Evolutionary conservation across 2,888 invertebrate genomes (phyloP).

Genomic region (Sinotaia quadrata): DNA sequence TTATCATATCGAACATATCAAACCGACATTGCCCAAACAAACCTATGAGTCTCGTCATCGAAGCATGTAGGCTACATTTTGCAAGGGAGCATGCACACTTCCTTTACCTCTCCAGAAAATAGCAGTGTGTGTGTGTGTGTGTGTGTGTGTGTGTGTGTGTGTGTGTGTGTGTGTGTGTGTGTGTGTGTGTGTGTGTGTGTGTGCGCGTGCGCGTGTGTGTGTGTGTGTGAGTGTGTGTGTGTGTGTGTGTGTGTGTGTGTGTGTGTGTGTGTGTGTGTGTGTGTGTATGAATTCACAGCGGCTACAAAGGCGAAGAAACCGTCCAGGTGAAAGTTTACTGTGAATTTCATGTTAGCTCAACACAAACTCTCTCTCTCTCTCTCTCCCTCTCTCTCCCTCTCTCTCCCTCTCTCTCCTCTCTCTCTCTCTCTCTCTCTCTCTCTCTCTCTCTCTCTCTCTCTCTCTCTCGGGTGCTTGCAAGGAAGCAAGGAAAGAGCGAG

Average conservation of each 20-base stretch:
- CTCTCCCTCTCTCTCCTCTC: not conserved
- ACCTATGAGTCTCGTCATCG: no score
- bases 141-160: slow-evolving; percentile 11
- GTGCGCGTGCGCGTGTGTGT: slow-evolving; percentile 4
- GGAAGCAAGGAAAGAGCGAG: no score
- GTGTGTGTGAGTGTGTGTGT: slow-evolving; percentile 7
- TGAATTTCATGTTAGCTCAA: no score
- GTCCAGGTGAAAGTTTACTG: no score
- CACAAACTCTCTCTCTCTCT: slow-evolving; percentile 1
- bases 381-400: slow-evolving; percentile 1
- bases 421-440: not conserved
- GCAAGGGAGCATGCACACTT: no score
- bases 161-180: slow-evolving; percentile 8
- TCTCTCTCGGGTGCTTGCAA: no score
- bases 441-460: not conserved
- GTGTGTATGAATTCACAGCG: not conserved
- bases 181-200: not conserved
- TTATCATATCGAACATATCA: no score
- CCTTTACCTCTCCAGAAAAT: no score
- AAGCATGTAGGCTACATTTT: no score
- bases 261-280: not conserved
- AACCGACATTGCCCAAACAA: no score
- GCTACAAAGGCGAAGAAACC: no score
- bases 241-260: not conserved
- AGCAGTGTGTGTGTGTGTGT: slow-evolving; percentile 18